Conservation (phyloP, 2,113 vertebrate species). For the Notarius quadriscutis region DNA sequence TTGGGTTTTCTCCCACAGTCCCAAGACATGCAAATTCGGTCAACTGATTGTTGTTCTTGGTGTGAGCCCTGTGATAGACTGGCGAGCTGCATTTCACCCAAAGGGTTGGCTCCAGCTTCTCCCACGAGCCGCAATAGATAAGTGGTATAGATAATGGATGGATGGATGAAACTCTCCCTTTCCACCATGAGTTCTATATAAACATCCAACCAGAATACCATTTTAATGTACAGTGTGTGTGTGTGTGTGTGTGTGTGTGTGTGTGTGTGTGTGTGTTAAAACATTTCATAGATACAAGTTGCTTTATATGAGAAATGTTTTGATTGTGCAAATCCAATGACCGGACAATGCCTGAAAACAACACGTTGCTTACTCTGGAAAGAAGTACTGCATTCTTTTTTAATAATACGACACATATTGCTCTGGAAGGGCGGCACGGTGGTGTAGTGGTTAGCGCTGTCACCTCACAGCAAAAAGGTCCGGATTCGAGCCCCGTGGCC, state of each 20-base stretch:
- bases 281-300: not conserved
- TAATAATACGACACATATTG: not conserved
- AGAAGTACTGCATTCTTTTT: too few relatives aligned
- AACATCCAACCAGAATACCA: not conserved
- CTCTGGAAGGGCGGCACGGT: not conserved
- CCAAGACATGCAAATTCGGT: too few relatives aligned
- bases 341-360: not conserved
- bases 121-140: too few relatives aligned
- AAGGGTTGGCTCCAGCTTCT: too few relatives aligned
- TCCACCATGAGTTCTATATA: not conserved
- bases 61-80: too few relatives aligned
- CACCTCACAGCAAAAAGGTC: too few relatives aligned
- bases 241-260: not conserved
- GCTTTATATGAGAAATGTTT: not conserved
- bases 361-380: not conserved
- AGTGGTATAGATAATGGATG: too few relatives aligned
- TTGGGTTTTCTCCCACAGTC: too few relatives aligned
- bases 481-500: too few relatives aligned
- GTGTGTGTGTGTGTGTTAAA: not conserved
- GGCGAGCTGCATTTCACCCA: too few relatives aligned
- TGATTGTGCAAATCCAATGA: not conserved
- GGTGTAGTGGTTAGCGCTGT: too few relatives aligned
- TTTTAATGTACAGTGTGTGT: not conserved
- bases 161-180: not conserved
- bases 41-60: too few relatives aligned